A percentile compares a stretch with the other conserved stretches of the same genome.
Conservation (phyloP, 2,888 invertebrate genomes). For the Platycnemis pennipes region DNA sequence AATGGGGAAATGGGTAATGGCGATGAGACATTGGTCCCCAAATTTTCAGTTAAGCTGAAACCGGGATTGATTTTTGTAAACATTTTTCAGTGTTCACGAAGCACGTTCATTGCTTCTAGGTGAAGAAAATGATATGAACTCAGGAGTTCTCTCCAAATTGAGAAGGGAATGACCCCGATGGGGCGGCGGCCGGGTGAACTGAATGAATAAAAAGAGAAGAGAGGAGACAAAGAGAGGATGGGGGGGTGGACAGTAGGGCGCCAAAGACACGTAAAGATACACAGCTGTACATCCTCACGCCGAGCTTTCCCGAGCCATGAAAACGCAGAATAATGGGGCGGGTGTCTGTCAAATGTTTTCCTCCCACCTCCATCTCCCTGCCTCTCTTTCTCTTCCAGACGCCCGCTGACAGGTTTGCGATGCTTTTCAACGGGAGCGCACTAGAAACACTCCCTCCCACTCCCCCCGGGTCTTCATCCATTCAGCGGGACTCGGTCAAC, state of each 20-base stretch:
- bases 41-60: too few species aligned
- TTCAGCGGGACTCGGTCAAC: background rate
- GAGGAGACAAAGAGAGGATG: background rate
- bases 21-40: too few species aligned
- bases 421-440: conserved; percentile 4
- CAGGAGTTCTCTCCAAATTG: too few species aligned
- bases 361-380: background rate
- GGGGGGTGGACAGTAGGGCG: background rate
- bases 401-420: background rate
- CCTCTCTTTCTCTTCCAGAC: background rate
- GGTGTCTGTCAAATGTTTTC: background rate
- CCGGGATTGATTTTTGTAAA: too few species aligned
- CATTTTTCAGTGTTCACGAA: too few species aligned
- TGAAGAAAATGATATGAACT: too few species aligned
- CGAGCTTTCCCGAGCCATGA: background rate
- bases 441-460: background rate
- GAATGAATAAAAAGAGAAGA: background rate
- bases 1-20: too few species aligned
- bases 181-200: background rate
- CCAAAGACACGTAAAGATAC: background rate
- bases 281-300: conserved; percentile 16
- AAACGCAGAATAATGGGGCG: conserved; percentile 9
- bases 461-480: background rate
- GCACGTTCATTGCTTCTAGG: too few species aligned
- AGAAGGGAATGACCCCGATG: background rate